Evolutionary conservation across 2,888 invertebrate species (phyloP), one percentile per base, ranked within the genome.

Genomic region (Pammene fasciana): DNA sequence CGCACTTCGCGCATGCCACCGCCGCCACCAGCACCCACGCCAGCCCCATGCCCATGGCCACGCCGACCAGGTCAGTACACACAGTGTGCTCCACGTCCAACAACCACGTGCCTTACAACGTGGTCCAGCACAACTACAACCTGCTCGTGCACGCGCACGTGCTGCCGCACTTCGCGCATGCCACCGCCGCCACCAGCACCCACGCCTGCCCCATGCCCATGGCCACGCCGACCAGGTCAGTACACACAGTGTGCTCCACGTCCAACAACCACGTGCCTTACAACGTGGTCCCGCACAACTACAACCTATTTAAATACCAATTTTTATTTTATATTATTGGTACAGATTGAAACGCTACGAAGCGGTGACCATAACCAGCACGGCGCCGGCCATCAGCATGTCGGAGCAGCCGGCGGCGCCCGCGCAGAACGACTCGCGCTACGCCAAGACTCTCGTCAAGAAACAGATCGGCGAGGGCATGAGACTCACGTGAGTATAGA

Each of bases 231-330:
- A 26, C 26, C 26, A 26, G 26, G 26, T 26, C 26, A 26, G 26
- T 26, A 26, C 26, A 26, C 4, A 26, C 26, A 26, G 93, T 96
- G 5, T 36, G 7, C 36, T 93, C 94, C 72, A 90, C 94, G 0
- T 93, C 94, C 72, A 87, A 88, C 96, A 94, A 93, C 78, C 94
- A 93, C 81, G 92, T 93, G 72, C 89, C 92, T 56, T 93, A 94
- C 81, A 84, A 92, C 2, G 92, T 94, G 80, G 92, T 38, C 38
- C 8, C 94, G 65, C 96, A 96, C 82, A 97, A 97, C 90, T 95
- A 95, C 85, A 97, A 97, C 90, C 93, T 95, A 26, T 26, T 26
- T 26, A 26, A 26, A 26, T 26, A 26, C 26, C 4, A 26, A 26
- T 26, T 26, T 26, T 26, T n/a, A n/a, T n/a, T n/a, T n/a, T n/a